Evolutionary conservation across 2,113 vertebrate genomes (phyloP), one percentile per base, ranked within the genome.

Genomic region (Genyomyrus donnyi): DNA sequence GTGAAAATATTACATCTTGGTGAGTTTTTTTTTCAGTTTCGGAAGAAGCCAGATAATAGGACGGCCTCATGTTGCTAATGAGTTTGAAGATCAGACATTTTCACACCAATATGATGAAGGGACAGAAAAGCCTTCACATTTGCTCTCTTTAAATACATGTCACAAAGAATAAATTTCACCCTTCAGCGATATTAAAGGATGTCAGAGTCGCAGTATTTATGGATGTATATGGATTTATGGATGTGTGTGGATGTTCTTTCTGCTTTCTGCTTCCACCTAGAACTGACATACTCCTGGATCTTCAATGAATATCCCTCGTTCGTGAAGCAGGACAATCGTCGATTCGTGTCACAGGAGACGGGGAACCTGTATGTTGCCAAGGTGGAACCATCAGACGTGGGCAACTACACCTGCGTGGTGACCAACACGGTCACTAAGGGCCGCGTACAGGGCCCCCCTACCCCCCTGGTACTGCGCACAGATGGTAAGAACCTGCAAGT

Each of bases 341-440:
- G 98, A 88, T 99, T 99, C 7, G 96, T 99, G 91, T 99, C 98
- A 0, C 98, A 99, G 92, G 97, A 98, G 90, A 99, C 98, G 0
- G 98, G 98, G 0, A 99, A 99, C 85, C 93, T 99, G 2, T 99
- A 99, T 93, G 98, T 99, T 0, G 98, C 98, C 17, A 99, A 98
- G 93, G 98, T 99, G 93, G 98, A 99, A 91, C 94, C 95, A 3
- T 98, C 98, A 0, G 98, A 99, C 10, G 98, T 95, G 48, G 98
- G 98, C 17, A 98, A 99, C 94, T 99, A 99, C 94, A 99, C 98
- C 0, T 99, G 98, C 0, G 98, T 99, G 91, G 98, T 99, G 88
- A 98, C 98, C 1, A 99, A 98, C 93, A 96, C 95, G 0, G 97
- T 99, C 88, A 99, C 98, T 1, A 98, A 97, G 94, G 96, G 94